phyloP scores from a whole-genome alignment of 1,140 invertebrate genomes.

The honey bee (Apis mellifera) region Amel_HAv3.1 CM009935.2:6562501-6563000 shows the following conservation, averaged over 20 bases:
- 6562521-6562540: background rate
- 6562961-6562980: constrained; percentile 8
- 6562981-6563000: background rate
- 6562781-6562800: background rate
- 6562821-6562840: background rate
- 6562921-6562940: background rate
- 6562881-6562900: constrained; percentile 1
- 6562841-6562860: background rate
- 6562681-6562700: constrained; percentile 1
- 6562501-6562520: background rate
- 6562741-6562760: background rate
- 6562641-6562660: background rate
- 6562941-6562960: background rate
- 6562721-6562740: constrained; percentile 13
- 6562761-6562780: background rate
- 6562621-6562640: background rate
- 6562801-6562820: constrained; percentile 3
- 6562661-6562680: constrained; percentile 3
- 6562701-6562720: background rate
- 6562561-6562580: background rate
- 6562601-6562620: background rate
- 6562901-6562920: background rate
- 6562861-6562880: background rate
- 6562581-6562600: background rate
- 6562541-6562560: background rate